Conservation (phyloP, 2,888 invertebrate genomes). For the Trilocha varians region DNA sequence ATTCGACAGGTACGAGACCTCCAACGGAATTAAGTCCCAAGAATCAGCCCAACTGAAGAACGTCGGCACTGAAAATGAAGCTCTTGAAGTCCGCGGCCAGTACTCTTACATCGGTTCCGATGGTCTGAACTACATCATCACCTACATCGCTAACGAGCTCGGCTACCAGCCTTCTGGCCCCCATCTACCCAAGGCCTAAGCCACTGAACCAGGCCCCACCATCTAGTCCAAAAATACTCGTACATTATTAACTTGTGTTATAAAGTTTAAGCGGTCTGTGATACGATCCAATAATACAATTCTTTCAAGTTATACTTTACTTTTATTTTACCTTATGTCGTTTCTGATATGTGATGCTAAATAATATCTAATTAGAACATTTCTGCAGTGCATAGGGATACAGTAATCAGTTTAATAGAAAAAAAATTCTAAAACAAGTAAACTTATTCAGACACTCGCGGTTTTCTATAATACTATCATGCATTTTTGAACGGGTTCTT, state of each 20-base stretch:
- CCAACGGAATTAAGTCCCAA: conserved; percentile 33
- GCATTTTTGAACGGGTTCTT: too few relatives aligned
- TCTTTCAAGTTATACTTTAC: conserved; percentile 31
- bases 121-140: conserved; percentile 55
- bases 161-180: conserved; percentile 67
- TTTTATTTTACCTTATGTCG: background rate
- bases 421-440: too few relatives aligned
- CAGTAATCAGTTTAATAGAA: too few relatives aligned
- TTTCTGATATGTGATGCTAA: too few relatives aligned
- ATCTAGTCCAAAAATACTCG: conserved; percentile 58
- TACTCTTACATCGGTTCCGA: conserved; percentile 55
- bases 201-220: conserved; percentile 12
- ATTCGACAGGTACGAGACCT: conserved; percentile 33
- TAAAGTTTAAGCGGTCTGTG: conserved; percentile 57
- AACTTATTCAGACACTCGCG: too few relatives aligned
- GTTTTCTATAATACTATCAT: too few relatives aligned
- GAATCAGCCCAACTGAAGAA: conserved; percentile 32
- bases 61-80: conserved; percentile 40
- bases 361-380: too few relatives aligned
- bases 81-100: conserved; percentile 34
- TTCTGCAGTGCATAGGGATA: too few relatives aligned
- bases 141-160: conserved; percentile 64
- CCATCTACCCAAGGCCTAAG: conserved; percentile 39
- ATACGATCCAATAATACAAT: conserved; percentile 53
- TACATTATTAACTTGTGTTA: conserved; percentile 24